Evolutionary conservation across 2,888 invertebrate genomes (phyloP).

Genomic region (Eupithecia subfuscata): DNA sequence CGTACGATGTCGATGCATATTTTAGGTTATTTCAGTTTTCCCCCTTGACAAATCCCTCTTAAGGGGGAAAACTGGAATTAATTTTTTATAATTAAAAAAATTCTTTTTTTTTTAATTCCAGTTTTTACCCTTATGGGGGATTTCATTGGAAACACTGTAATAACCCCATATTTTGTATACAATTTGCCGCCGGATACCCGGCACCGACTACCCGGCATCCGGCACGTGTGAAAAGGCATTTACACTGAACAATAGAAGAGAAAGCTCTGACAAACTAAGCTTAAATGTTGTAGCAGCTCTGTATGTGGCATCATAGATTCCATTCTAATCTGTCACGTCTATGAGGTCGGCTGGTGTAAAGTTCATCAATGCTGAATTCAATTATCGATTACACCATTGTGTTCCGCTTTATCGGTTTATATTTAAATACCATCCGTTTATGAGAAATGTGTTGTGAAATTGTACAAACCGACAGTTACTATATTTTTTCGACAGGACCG

Average conservation of each 20-base stretch:
- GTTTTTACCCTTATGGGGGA: too few species aligned
- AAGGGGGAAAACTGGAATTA: too few species aligned
- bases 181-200: too few species aligned
- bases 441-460: constrained; percentile 82
- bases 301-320: constrained; percentile 64
- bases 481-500: constrained; percentile 72
- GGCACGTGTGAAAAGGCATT: too few species aligned
- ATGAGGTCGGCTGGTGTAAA: constrained; percentile 82
- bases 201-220: too few species aligned
- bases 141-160: too few species aligned
- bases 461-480: constrained; percentile 64
- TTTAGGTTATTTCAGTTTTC: too few species aligned
- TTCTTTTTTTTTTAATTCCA: too few species aligned
- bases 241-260: background rate
- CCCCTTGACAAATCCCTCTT: too few species aligned
- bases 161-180: too few species aligned
- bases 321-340: constrained; percentile 84
- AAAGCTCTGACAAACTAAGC: background rate
- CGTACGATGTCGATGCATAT: too few species aligned
- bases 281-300: constrained; percentile 57
- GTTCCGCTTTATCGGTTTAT: constrained; percentile 82
- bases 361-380: constrained; percentile 84
- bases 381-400: constrained; percentile 84
- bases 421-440: constrained; percentile 83
- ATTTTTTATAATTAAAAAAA: too few species aligned